Evolutionary conservation across 2,113 vertebrate genomes (phyloP).

Genomic region (Grus americana): DNA sequence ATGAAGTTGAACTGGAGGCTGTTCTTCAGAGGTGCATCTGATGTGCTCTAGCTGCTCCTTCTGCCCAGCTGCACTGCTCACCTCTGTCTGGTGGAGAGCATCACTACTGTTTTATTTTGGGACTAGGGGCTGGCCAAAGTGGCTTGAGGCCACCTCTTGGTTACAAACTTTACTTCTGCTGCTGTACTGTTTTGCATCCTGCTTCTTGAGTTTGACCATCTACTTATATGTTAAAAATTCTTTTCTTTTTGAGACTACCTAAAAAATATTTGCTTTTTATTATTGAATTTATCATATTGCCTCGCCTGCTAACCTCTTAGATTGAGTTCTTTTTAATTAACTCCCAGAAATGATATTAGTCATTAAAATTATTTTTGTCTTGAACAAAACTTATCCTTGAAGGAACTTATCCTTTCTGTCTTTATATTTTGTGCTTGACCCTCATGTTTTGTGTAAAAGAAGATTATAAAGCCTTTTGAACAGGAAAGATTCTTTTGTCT

Average conservation of each 20-base stretch:
- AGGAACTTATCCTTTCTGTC: background rate
- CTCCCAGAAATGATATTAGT: background rate
- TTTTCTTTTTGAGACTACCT: background rate
- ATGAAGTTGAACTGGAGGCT: background rate
- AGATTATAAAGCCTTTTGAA: background rate
- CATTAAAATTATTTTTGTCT: background rate
- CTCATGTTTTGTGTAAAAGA: background rate
- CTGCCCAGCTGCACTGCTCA: background rate
- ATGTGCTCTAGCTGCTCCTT: background rate
- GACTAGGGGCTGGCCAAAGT: background rate
- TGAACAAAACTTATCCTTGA: background rate
- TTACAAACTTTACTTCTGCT: background rate
- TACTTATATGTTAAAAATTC: background rate
- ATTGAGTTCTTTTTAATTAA: background rate
- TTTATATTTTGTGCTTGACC: background rate
- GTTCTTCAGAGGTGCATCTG: background rate
- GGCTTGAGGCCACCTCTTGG: background rate
- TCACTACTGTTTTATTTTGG: background rate
- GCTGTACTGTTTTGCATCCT: background rate
- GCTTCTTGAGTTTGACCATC: background rate
- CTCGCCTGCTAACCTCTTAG: background rate
- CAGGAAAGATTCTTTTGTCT: background rate
- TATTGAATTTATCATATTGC: background rate
- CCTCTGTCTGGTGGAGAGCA: background rate
- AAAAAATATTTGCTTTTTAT: background rate